Conservation (phyloP, 2,888 invertebrate species). For the Drosophila meridionalis region DNA sequence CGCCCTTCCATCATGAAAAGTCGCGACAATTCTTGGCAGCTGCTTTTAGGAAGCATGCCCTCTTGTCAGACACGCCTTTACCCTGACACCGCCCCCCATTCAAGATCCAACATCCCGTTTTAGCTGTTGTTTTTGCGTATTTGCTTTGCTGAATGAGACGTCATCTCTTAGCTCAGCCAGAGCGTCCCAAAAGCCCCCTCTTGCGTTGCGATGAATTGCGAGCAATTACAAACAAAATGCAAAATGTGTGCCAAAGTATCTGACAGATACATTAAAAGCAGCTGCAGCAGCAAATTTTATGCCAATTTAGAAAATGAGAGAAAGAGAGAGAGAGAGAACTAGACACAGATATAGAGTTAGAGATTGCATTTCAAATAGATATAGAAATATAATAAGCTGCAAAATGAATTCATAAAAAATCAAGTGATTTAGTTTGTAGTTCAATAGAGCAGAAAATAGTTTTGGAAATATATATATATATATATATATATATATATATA, state of each 20-base stretch:
- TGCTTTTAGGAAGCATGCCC: slow-evolving; percentile 50
- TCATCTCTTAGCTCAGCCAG: slow-evolving; percentile 8
- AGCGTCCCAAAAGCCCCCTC: no score
- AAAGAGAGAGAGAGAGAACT: background rate
- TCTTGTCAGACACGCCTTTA: background rate
- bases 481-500: background rate
- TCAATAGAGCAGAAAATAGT: background rate
- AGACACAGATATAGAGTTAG: background rate
- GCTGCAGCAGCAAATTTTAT: slow-evolving; percentile 35
- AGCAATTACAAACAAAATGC: slow-evolving; percentile 78
- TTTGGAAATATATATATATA: background rate
- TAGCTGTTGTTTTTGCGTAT: slow-evolving; percentile 48
- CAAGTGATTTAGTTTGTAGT: background rate
- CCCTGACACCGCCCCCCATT: background rate
- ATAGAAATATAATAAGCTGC: slow-evolving; percentile 3
- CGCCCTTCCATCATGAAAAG: slow-evolving; percentile 51
- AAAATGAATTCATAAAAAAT: background rate
- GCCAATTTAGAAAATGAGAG: slow-evolving; percentile 28
- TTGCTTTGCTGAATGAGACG: slow-evolving; percentile 37
- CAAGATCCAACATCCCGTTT: slow-evolving; percentile 24
- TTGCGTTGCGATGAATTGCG: no score
- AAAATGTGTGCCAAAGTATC: slow-evolving; percentile 79
- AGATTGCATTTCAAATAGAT: background rate
- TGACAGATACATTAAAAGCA: slow-evolving; percentile 73
- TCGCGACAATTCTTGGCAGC: slow-evolving; percentile 78